Conservation (phyloP, 2,797 vertebrate species). For the Enoplosus armatus region DNA sequence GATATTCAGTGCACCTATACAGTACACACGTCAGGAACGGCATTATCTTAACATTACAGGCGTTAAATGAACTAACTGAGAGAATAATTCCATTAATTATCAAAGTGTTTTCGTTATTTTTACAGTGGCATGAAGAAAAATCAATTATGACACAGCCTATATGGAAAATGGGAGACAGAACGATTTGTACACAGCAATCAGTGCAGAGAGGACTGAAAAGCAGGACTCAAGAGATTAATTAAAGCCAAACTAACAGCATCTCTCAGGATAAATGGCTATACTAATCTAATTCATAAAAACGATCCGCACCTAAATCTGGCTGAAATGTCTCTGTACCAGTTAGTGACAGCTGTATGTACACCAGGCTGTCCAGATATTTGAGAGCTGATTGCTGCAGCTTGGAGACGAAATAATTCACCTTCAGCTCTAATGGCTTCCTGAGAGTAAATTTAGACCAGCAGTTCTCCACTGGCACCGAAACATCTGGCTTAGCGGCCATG, state of each 20-base stretch:
- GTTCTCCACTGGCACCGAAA: conserved; percentile 25
- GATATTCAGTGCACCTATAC: conserved; percentile 3
- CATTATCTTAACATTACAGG: conserved; percentile 12
- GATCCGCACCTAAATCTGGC: conserved; percentile 54
- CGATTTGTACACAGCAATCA: conserved; percentile 40
- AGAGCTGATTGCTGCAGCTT: conserved; percentile 49
- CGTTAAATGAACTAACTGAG: conserved; percentile 10
- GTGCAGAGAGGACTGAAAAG: conserved; percentile 32
- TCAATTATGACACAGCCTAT: conserved; percentile 24
- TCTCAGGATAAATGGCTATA: conserved; percentile 34
- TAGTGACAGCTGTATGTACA: conserved; percentile 11
- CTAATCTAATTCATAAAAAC: conserved; percentile 45
- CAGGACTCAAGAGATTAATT: conserved; percentile 51
- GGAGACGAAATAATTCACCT: conserved; percentile 52
- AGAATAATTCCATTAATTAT: conserved; percentile 36
- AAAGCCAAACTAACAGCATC: conserved; percentile 41
- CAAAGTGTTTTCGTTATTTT: conserved; percentile 32
- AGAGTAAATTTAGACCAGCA: conserved; percentile 56
- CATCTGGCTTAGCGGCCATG: background rate
- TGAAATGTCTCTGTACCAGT: conserved; percentile 25
- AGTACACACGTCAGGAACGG: background rate
- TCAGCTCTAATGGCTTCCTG: conserved; percentile 50
- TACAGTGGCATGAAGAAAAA: conserved; percentile 17
- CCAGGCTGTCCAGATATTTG: conserved; percentile 39
- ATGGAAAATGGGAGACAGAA: conserved; percentile 30